A percentile compares a stretch with the other conserved stretches of the same genome.
Evolutionary conservation across 2,888 invertebrate species (phyloP).

Genomic region (Sphecodes monilicornis): DNA sequence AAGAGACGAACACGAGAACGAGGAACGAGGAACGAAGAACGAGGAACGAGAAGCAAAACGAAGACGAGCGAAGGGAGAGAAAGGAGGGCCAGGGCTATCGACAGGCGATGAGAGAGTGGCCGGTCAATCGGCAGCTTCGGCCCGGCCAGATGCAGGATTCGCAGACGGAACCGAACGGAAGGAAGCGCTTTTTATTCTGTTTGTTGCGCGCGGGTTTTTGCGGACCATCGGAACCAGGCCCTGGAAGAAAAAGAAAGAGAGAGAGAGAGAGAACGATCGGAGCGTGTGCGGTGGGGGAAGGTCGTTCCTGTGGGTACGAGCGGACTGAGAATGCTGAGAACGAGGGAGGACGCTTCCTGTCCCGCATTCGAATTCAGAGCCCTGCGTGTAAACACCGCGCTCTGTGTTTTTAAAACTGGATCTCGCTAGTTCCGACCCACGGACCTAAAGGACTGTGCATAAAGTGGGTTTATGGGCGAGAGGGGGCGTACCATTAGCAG

Average conservation of each 20-base stretch:
- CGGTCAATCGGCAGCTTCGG: constrained; percentile 55
- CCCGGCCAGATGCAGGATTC: constrained; percentile 73
- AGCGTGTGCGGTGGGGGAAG: constrained; percentile 26
- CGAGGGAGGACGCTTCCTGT: constrained; percentile 67
- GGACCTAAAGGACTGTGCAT: too few relatives aligned
- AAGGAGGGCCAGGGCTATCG: constrained; percentile 24
- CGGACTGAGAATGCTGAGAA: constrained; percentile 23
- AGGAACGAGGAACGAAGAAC: not conserved
- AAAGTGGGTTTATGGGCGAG: too few relatives aligned
- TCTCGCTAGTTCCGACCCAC: not conserved
- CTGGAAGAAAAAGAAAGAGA: not conserved
- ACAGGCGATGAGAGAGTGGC: constrained; percentile 50
- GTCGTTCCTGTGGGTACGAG: constrained; percentile 51
- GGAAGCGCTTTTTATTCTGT: constrained; percentile 74
- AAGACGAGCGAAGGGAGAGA: not conserved
- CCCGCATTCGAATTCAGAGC: constrained; percentile 66
- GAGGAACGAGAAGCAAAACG: constrained; percentile 1
- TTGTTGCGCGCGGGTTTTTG: constrained; percentile 61
- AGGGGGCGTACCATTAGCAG: too few relatives aligned
- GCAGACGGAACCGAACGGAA: constrained; percentile 74
- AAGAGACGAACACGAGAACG: not conserved
- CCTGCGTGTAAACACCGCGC: constrained; percentile 38
- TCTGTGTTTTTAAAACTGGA: constrained; percentile 53
- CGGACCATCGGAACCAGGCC: not conserved
- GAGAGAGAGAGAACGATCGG: not conserved